Base-by-base conservation (phyloP, 35 echinoderm and acorn worm species). In the Stichopus chloronotus region DNA sequence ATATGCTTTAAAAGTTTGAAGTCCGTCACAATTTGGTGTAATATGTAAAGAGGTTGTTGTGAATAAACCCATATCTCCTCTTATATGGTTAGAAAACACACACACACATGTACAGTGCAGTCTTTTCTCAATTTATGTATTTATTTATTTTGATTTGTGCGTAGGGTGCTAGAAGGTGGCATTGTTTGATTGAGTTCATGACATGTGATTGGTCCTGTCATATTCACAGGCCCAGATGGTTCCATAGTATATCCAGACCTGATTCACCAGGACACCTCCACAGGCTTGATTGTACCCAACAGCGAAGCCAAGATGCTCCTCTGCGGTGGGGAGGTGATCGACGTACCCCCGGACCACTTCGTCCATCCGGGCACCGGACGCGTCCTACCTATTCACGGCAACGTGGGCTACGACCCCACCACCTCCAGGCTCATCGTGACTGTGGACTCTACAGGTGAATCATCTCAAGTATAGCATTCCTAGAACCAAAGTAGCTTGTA, bases 341-440 rank as follows among this genome's bases (percentile, higher is more conserved):
- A 80, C 5, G 88, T 99, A 25, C 92, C 95, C 22, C 91, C 95
- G 0, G 92, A 99, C 55, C 92, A 93, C 83, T 99, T 99, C 78
- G 88, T 99, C 56, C 97, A 99, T 77, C 93, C 97, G 0, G 87
- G 92, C 53, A 99, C 93, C 23, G 95, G 97, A 5, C 88, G 54
- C 30, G 97, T 96, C 13, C 54, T 99, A 63, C 97, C 97, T 7
- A 94, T 99, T 12, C 89, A 99, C 14, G 97, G 97, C 21, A 99
- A 99, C 72, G 97, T 99, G 14, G 87, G 91, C 3, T 99, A 99
- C 65, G 97, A 99, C 57, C 92, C 97, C 0, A 74, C 91, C 52
- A 92, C 95, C 4, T 99, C 97, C 1, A 81, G 97, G 68, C 93
- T 99, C 52, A 92, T 99, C 16, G 88, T 95, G 20, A 94, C 94